phyloP scores from a whole-genome alignment of 1,140 invertebrate species.

The Arctopsyche grandis region DNA sequence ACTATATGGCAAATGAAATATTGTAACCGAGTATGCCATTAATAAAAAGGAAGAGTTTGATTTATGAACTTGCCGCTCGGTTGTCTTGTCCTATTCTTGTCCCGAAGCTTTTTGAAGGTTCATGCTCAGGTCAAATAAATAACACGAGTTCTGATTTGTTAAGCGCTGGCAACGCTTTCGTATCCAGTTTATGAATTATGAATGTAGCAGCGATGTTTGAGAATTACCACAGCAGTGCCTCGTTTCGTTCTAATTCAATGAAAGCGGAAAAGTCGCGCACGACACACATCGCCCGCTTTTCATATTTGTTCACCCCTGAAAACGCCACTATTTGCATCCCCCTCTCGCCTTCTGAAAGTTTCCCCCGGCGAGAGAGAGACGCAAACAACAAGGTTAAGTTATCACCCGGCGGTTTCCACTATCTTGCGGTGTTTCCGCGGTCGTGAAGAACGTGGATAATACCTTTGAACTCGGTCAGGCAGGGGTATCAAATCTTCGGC shows the following conservation, averaged over 20 bases:
- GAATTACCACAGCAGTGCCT: not conserved
- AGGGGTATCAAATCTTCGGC: not conserved
- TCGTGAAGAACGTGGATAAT: constrained; percentile 24
- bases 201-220: not conserved
- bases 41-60: too few relatives aligned
- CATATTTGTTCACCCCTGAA: constrained; percentile 14
- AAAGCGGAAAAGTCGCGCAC: constrained; percentile 27
- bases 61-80: too few relatives aligned
- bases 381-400: constrained; percentile 36
- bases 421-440: constrained; percentile 45
- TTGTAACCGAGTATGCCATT: too few relatives aligned
- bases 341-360: not conserved
- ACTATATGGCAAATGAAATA: too few relatives aligned
- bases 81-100: too few relatives aligned
- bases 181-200: too few relatives aligned
- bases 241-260: constrained; percentile 35
- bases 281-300: not conserved
- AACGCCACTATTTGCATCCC: not conserved
- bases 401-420: constrained; percentile 43
- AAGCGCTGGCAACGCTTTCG: too few relatives aligned
- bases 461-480: not conserved
- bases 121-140: too few relatives aligned
- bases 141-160: too few relatives aligned
- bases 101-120: too few relatives aligned
- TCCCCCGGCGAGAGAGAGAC: not conserved